Conservation (phyloP, 2,888 invertebrate species). For the Bhutanitis thaidina region DNA sequence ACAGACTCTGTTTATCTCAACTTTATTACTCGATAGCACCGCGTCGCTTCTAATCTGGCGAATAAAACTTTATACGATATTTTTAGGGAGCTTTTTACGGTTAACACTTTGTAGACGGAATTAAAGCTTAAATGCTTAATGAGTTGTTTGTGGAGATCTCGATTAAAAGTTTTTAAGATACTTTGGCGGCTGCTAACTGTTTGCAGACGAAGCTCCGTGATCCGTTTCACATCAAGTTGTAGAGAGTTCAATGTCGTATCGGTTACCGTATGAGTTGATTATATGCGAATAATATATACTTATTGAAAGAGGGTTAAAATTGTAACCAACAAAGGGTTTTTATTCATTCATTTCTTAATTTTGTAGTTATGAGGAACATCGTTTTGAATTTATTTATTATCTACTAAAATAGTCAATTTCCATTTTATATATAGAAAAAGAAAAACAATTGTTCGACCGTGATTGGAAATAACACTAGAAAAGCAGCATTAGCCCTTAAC, state of each 20-base stretch:
- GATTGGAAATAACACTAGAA: no score
- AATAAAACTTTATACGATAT: slow-evolving; percentile 71
- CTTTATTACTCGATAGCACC: slow-evolving; percentile 59
- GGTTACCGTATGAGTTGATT: background rate
- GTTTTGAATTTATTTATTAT: no score
- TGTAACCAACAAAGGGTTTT: no score
- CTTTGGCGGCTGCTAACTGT: slow-evolving; percentile 25
- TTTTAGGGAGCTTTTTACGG: slow-evolving; percentile 68
- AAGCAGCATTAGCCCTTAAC: no score
- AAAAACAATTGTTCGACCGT: no score
- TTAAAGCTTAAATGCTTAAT: slow-evolving; percentile 62
- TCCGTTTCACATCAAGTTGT: background rate
- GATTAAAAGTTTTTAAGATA: slow-evolving; percentile 65
- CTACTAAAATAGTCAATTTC: no score
- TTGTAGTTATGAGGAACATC: no score
- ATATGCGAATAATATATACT: no score
- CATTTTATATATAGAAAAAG: no score
- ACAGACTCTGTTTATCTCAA: slow-evolving; percentile 62
- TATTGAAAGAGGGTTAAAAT: no score
- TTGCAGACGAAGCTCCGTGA: background rate
- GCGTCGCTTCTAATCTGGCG: slow-evolving; percentile 62
- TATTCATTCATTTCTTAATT: no score
- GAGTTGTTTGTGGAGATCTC: slow-evolving; percentile 55
- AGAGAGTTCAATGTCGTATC: slow-evolving; percentile 5
- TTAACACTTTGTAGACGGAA: slow-evolving; percentile 64